phyloP scores from a whole-genome alignment of 2,888 invertebrate genomes.

The Seira musarum region DNA sequence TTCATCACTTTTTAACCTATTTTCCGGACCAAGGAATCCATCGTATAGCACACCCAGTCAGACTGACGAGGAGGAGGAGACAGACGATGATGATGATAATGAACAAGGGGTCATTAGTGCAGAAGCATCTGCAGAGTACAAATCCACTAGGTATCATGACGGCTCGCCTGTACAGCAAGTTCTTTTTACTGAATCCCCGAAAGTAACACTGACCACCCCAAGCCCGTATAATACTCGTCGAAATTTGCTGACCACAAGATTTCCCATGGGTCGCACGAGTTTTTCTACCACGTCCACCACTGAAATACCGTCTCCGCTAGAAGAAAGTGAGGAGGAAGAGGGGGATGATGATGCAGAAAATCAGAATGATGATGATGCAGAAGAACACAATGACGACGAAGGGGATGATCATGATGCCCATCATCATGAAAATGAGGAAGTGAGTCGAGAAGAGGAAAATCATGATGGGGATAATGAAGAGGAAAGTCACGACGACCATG shows the following conservation, averaged over 20 bases:
- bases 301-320: constrained; percentile 1
- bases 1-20: constrained; percentile 60
- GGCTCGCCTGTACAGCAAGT: constrained; percentile 53
- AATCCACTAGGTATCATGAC: constrained; percentile 26
- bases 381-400: constrained; percentile 17
- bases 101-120: constrained; percentile 26
- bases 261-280: constrained; percentile 56
- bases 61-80: constrained; percentile 26
- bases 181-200: constrained; percentile 60
- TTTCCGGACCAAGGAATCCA: constrained; percentile 58
- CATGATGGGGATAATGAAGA: constrained; percentile 4
- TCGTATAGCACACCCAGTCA: constrained; percentile 47
- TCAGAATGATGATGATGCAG: background rate
- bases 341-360: constrained; percentile 25
- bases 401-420: constrained; percentile 17
- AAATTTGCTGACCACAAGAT: constrained; percentile 55
- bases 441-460: constrained; percentile 22
- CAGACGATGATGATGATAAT: constrained; percentile 18
- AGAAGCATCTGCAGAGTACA: constrained; percentile 26
- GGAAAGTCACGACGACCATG: background rate
- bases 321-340: constrained; percentile 18
- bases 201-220: constrained; percentile 46
- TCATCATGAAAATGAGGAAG: constrained; percentile 22
- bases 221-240: constrained; percentile 32
- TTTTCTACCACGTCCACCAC: constrained; percentile 46